Base-by-base conservation (phyloP, 1,140 invertebrate genomes). In the Drusus annulatus region DNA sequence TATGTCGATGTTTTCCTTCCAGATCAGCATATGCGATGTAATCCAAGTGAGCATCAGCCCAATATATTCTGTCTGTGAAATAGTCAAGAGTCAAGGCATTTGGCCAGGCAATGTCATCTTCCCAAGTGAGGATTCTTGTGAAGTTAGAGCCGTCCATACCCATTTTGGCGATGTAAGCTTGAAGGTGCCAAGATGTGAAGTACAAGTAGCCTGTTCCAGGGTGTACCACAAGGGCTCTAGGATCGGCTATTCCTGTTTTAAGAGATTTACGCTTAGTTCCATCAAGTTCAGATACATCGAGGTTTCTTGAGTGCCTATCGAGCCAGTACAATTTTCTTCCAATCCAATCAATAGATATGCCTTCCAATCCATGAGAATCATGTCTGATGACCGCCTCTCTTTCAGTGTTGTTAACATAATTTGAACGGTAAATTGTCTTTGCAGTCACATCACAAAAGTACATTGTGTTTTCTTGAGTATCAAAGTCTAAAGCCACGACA, bases 31-130 rank as follows among this genome's bases (percentile, higher is more conserved):
- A 99, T 23, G 98, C 98, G 36, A 99, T 98, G 84, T 98, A 98
- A 89, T 99, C 98, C 25, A 99, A 91, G 92, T 99, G 98, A 83
- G 98, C 98, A 87, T 99, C 98, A 0, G 98, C 98, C 95, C 96
- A 99, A 89, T 96, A 99, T 17, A 99, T 93, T 83, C 95, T 92
- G 83, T 99, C 95, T 3, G 97, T 97, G 85, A 99, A 98, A 86
- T 98, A 99, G 85, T 99, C 98, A 68, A 99, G 96, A 0, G 98
- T 97, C 0, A 99, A 86, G 3, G 98, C 98, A 88, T 99, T 99
- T 0, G 98, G 98, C 98, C 98, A 99, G 16, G 98, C 98, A 17
- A 99, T 94, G 84, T 98, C 97, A 77, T 99, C 92, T 85, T 98
- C 95, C 93, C 96, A 97, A 13, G 95, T 98, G 6, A 99, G 90